Base-by-base conservation (phyloP, 2,113 vertebrate genomes). In the Pelusios castaneus region DNA sequence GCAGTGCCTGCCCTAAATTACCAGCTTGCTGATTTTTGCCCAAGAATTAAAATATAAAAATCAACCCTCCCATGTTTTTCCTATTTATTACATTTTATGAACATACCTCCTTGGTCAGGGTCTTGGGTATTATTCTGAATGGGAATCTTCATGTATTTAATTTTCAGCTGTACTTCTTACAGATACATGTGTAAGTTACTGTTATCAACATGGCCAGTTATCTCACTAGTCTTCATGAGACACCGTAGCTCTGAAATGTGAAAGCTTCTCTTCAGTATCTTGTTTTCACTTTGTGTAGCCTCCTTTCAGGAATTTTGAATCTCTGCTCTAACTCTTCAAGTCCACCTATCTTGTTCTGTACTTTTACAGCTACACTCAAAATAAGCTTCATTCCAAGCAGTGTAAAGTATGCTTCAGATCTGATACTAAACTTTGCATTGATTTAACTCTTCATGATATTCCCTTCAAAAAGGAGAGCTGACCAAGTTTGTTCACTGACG, bases 1-100 rank as follows among this genome's bases (percentile, higher is more conserved):
- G 95, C 86, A 94, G 93, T 96, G 97, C 95, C 95, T 95, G 80
- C 93, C 89, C 77, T 93, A 82, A 97, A 97, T 97, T 96, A 97
- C 95, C 96, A 97, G 96, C 90, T 93, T 27, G 0, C 91, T 84
- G 78, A 90, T 95, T 91, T 47, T 86, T 96, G 96, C 96, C 38
- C n/a, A 70, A 38, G 21, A 24, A 21, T 41, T 79, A 87, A 63
- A 60, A 22, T 89, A 97, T 96, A 84, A 97, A 88, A 87, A 97
- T 90, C 89, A 94, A 0, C 85, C 89, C 93, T 77, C 80, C 81
- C 76, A 47, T 88, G 29, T 60, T 90, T 16, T 93, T 92, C 95
- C 85, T 77, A n/a, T 56, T 87, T 47, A 47, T 93, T 87, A 54
- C 75, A 84, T 5, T 90, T 93, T 82, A 60, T 84, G 85, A 94